These are phyloP conservation scores for Suricata suricatta DNA, from an alignment of 2,113 vertebrate genomes.

Conservation along the genomic window DNA sequence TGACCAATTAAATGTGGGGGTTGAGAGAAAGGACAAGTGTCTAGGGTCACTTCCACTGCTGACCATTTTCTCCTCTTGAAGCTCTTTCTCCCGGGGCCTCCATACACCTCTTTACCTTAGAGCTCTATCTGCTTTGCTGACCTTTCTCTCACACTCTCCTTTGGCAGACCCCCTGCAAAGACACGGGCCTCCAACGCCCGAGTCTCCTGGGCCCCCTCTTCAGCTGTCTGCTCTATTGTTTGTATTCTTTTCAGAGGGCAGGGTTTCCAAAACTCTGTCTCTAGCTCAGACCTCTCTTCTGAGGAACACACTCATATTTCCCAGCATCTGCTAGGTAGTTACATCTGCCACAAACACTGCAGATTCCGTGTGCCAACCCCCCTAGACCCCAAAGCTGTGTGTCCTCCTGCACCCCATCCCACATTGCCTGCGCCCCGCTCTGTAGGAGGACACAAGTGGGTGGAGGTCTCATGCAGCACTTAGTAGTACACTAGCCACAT, in stretches of 20 bases:
- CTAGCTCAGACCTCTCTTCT: not conserved
- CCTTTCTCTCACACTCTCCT: not conserved
- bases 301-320: not conserved
- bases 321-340: not conserved
- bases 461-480: not conserved
- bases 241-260: not conserved
- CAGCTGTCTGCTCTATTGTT: not conserved
- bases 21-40: not conserved
- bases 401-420: not conserved
- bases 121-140: not conserved
- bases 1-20: not conserved
- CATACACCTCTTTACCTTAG: not conserved
- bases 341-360: not conserved
- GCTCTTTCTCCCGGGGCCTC: not conserved
- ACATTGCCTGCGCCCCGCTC: not conserved
- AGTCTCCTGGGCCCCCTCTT: not conserved
- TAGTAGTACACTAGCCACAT: not conserved
- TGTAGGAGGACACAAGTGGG: not conserved
- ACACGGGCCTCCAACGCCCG: not conserved
- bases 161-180: not conserved
- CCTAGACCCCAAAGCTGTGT: not conserved
- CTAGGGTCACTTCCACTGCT: not conserved
- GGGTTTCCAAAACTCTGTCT: not conserved
- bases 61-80: not conserved
- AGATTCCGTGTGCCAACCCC: not conserved